Percentiles rank a stretch among this genome's conserved stretches.
phyloP scores from a whole-genome alignment of 2,888 invertebrate species.

The Cistogaster globosa region DNA sequence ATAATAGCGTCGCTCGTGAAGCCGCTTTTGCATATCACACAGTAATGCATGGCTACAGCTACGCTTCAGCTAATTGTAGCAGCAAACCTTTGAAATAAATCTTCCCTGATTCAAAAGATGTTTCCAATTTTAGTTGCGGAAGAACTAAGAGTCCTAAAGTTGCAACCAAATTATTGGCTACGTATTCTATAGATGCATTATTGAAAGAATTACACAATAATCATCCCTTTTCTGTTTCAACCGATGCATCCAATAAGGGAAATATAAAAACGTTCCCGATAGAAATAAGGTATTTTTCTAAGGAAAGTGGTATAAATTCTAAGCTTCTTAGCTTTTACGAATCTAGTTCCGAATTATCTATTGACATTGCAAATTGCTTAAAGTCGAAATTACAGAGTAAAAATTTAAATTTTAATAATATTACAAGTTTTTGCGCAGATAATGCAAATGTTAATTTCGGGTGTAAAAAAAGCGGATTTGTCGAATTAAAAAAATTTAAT shows the following conservation, averaged over 20 bases:
- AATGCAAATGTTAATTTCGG: slow-evolving; percentile 42
- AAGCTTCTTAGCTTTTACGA: slow-evolving; percentile 26
- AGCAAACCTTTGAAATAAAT: too few species aligned
- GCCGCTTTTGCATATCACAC: too few species aligned
- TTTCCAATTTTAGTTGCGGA: slow-evolving; percentile 1
- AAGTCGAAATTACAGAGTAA: slow-evolving; percentile 38
- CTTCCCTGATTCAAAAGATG: background rate
- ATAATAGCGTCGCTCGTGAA: too few species aligned
- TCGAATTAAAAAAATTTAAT: slow-evolving; percentile 43
- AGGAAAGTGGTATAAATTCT: slow-evolving; percentile 10
- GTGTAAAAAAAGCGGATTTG: slow-evolving; percentile 48
- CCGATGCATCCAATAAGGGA: slow-evolving; percentile 43
- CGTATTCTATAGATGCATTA: slow-evolving; percentile 29
- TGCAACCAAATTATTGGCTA: slow-evolving; percentile 1
- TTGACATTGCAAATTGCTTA: slow-evolving; percentile 35
- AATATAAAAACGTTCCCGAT: slow-evolving; percentile 44
- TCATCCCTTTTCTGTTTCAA: slow-evolving; percentile 26
- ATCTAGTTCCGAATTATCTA: slow-evolving; percentile 39
- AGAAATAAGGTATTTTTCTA: slow-evolving; percentile 33
- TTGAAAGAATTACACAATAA: slow-evolving; percentile 13
- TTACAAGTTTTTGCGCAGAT: background rate
- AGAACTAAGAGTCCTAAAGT: background rate
- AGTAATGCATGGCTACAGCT: too few species aligned
- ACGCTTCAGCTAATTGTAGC: too few species aligned
- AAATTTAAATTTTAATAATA: slow-evolving; percentile 6